These are phyloP conservation scores for Oriolus oriolus DNA, from an alignment of 2,113 vertebrate species.

Conservation along the genomic window DNA sequence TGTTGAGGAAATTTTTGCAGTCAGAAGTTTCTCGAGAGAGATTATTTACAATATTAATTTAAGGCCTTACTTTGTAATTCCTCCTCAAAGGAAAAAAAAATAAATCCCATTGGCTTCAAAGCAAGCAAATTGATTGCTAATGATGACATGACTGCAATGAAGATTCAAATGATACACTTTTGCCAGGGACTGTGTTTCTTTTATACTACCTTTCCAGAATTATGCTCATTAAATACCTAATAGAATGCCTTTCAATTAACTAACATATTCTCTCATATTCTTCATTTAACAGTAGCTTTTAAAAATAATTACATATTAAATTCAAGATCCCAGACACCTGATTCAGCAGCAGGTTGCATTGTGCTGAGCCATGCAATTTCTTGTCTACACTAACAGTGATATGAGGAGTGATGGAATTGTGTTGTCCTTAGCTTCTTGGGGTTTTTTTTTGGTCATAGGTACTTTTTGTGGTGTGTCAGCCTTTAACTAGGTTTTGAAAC, in stretches of 20 bases:
- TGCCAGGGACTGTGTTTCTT: background rate
- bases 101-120: background rate
- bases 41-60: background rate
- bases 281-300: background rate
- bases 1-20: background rate
- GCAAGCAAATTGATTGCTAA: background rate
- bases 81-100: background rate
- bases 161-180: background rate
- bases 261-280: background rate
- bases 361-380: background rate
- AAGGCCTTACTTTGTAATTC: background rate
- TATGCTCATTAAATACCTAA: background rate
- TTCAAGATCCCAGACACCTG: background rate
- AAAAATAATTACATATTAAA: conserved; percentile 1
- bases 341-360: background rate
- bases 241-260: background rate
- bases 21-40: background rate
- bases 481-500: background rate
- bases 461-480: background rate
- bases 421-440: background rate
- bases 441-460: accelerated
- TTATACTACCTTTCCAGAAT: background rate
- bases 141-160: background rate
- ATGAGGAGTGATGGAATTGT: background rate
- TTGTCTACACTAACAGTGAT: background rate